Evolutionary conservation across 2,797 vertebrate species (phyloP).

Genomic region (Bucorvus abyssinicus): DNA sequence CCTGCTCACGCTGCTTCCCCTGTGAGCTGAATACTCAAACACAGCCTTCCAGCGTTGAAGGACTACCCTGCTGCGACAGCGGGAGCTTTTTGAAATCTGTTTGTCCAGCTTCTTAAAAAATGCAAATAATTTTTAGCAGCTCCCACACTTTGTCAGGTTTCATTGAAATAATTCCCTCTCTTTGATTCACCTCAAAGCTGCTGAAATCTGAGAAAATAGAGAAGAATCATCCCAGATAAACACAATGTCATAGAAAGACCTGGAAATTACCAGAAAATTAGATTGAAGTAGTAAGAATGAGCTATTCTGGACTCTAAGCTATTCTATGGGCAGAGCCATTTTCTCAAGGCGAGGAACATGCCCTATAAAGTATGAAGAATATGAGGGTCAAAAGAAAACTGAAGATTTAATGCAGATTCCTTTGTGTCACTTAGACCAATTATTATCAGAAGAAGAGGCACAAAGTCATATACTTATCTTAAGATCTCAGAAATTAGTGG

Average conservation of each 20-base stretch:
- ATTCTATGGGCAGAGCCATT: neutral
- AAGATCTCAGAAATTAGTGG: neutral
- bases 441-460: neutral
- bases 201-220: neutral
- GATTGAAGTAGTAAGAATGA: neutral
- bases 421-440: neutral
- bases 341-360: neutral
- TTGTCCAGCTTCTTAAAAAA: neutral
- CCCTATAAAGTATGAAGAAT: neutral
- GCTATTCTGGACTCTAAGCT: neutral
- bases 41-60: neutral
- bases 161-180: neutral
- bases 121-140: neutral
- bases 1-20: conserved; percentile 1
- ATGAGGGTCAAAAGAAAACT: neutral
- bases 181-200: neutral
- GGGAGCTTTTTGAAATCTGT: conserved; percentile 5
- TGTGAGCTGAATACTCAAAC: conserved; percentile 27
- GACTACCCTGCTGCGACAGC: neutral
- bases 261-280: neutral
- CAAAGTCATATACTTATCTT: neutral
- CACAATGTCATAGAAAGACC: neutral
- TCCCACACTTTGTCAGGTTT: neutral
- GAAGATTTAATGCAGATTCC: neutral
- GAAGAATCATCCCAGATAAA: neutral